Conservation (phyloP, 2,113 vertebrate species). For the Microcebus ravelobensis region DNA sequence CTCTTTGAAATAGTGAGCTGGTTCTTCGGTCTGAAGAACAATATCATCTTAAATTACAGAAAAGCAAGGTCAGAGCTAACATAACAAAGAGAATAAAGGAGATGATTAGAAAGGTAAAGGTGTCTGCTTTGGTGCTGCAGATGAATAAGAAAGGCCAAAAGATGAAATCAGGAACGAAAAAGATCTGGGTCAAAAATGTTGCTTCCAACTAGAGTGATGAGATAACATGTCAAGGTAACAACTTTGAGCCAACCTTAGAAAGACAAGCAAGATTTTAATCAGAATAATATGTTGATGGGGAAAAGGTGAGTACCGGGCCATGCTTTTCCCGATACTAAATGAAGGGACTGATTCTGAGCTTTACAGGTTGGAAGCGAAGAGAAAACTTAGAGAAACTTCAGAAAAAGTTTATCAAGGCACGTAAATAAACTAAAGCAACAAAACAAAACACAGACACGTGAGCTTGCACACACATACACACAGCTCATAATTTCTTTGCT, state of each 20-base stretch:
- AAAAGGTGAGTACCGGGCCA: not conserved
- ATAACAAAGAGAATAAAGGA: not conserved
- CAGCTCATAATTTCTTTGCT: not conserved
- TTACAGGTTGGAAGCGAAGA: not conserved
- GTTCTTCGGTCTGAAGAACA: not conserved
- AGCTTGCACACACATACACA: not conserved
- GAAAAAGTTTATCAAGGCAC: not conserved
- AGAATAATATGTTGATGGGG: not conserved
- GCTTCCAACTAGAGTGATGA: not conserved
- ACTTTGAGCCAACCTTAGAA: not conserved
- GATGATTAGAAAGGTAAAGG: not conserved
- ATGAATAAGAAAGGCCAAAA: conserved; percentile 7
- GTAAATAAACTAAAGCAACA: not conserved
- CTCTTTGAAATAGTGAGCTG: not conserved
- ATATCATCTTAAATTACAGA: conserved; percentile 20
- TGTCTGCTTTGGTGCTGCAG: not conserved
- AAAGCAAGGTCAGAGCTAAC: not conserved
- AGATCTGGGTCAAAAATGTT: not conserved
- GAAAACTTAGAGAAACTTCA: not conserved
- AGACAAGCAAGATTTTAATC: not conserved
- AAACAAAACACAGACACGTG: not conserved
- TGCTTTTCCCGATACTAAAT: not conserved
- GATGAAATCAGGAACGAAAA: not conserved
- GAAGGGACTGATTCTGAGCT: not conserved
- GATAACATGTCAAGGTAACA: not conserved